Evolutionary conservation across 2,113 vertebrate genomes (phyloP).

Genomic region (Meriones unguiculatus): DNA sequence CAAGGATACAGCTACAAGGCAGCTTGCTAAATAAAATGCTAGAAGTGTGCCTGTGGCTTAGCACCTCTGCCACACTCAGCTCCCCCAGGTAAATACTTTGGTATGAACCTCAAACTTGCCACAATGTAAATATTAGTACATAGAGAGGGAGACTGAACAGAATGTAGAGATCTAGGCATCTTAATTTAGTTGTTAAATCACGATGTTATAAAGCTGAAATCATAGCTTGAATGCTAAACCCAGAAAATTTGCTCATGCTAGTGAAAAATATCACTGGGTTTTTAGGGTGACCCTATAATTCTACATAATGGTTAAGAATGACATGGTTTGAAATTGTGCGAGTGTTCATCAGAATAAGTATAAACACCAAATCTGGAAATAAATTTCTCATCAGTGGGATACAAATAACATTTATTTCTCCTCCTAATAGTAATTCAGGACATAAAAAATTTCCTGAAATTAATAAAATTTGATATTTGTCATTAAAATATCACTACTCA

Average conservation of each 20-base stretch:
- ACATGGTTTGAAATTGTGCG: neutral
- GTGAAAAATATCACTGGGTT: conserved; percentile 23
- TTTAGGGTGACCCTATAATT: conserved; percentile 14
- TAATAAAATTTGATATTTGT: conserved; percentile 16
- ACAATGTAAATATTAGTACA: conserved; percentile 6
- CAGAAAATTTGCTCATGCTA: conserved; percentile 48
- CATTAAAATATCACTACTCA: neutral
- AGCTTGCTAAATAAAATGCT: neutral
- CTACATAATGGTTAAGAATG: neutral
- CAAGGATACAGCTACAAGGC: neutral
- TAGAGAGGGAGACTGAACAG: neutral
- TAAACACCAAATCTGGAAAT: neutral
- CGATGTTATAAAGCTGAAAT: neutral
- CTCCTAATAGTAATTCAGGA: neutral
- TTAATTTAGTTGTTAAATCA: conserved; percentile 47
- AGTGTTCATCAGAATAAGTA: neutral
- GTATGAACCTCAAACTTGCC: neutral
- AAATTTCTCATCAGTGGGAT: neutral
- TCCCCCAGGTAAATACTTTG: neutral
- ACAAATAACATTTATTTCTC: neutral
- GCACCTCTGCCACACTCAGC: neutral
- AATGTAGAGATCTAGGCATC: neutral
- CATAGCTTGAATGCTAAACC: neutral
- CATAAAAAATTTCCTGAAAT: neutral
- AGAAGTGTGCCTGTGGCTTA: neutral